Base-by-base conservation (phyloP, 2,888 invertebrate genomes). In the Drosophila barbarae region DNA sequence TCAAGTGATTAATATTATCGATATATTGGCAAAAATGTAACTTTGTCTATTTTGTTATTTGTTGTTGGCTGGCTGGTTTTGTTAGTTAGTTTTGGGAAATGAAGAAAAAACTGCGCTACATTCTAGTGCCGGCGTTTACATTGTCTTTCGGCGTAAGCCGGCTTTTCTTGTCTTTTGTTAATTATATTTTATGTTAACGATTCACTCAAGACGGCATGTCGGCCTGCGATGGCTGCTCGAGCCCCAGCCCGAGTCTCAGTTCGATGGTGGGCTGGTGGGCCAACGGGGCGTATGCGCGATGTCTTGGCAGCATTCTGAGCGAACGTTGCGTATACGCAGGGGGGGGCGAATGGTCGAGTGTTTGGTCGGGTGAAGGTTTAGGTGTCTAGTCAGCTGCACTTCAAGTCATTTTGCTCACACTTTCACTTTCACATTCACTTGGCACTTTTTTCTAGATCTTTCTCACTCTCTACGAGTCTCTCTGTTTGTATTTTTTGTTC, bases 61-160 rank as follows among this genome's bases (percentile, higher is more conserved):
- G 86, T 79, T 78, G 83, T 86, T 84, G 80, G 80, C 80, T 85
- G 83, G 86, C 86, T 82, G 79, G 79, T 69, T 73, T 72, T 61
- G 61, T 73, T 72, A 65, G 56, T 73, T 72, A 72, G 75, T 66
- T 66, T 80, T 58, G 61, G 73, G 77, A 85, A 85, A 81, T 54
- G 78, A 69, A 71, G 78, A 85, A 79, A 59, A 80, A 85, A 81
- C 69, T 72, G 84, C 75, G 71, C 81, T 85, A 80, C 79, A 80
- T 80, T 69, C 69, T 80, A 69, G 56, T 52, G 81, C 85, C 81
- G 84, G 75, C 84, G 81, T 66, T 80, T 80, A 80, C 79, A 80
- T 80, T 79, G 85, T 79, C 85, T 80, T 83, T 66, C 52, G 47
- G 34, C 61, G 69, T 23, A 66, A 38, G 50, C 60, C 60, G 50